Percentiles rank a stretch among this genome's conserved stretches.
phyloP scores from a whole-genome alignment of 1,140 invertebrate species.

The Pogonus chalceus region DNA sequence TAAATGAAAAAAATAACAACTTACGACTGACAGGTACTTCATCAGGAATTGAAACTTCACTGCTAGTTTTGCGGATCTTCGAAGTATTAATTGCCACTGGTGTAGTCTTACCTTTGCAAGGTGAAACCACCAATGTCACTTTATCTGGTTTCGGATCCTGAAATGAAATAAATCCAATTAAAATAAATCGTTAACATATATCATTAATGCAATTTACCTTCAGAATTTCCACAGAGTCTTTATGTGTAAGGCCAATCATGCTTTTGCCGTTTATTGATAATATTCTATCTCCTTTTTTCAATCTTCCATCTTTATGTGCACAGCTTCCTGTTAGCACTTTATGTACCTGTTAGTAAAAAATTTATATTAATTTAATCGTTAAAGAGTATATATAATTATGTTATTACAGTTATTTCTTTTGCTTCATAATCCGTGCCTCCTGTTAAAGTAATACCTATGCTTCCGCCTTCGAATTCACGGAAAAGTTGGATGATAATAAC shows the following conservation, averaged over 20 bases:
- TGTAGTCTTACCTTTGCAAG: conserved; percentile 13
- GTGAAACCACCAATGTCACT: conserved; percentile 17
- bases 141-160: conserved; percentile 19
- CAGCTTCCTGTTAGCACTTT: conserved; percentile 75
- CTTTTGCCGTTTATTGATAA: conserved; percentile 80
- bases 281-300: conserved; percentile 80
- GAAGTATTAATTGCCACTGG: conserved; percentile 7
- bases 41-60: background rate
- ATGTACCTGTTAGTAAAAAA: conserved; percentile 55
- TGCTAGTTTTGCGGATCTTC: conserved; percentile 4
- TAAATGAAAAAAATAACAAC: too few species aligned
- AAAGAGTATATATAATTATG: conserved; percentile 3
- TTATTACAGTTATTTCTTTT: conserved; percentile 74
- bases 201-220: conserved; percentile 57
- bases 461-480: conserved; percentile 54
- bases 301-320: conserved; percentile 71
- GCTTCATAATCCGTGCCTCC: conserved; percentile 81
- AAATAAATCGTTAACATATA: conserved; percentile 12
- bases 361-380: background rate
- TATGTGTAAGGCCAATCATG: conserved; percentile 70
- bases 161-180: conserved; percentile 6
- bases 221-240: conserved; percentile 72
- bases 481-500: conserved; percentile 51
- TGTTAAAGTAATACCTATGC: conserved; percentile 76
- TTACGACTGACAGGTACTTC: conserved; percentile 7